Percentiles rank a stretch among this genome's conserved stretches.
phyloP scores from a whole-genome alignment of 1,140 invertebrate species.

The Coenobita brevimanus region DNA sequence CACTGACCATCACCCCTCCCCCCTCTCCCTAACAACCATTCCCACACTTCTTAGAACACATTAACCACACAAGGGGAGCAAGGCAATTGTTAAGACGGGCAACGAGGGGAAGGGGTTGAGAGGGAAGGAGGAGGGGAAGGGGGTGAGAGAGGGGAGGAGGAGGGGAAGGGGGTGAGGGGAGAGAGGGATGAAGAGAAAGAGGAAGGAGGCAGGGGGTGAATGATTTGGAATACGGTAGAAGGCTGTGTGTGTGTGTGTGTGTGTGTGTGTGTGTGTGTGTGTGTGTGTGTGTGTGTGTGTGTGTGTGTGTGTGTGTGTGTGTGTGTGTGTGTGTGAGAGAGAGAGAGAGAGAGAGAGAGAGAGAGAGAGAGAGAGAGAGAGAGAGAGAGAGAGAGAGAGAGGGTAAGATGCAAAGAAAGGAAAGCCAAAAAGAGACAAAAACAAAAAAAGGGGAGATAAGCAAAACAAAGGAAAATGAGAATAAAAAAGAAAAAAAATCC shows the following conservation, averaged over 20 bases:
- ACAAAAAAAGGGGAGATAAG: neutral
- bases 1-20: neutral
- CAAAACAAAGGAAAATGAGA: too few relatives aligned
- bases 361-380: neutral
- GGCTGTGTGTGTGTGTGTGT: too few relatives aligned
- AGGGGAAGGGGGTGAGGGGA: too few relatives aligned
- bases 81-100: conserved; percentile 23
- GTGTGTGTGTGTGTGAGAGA: neutral
- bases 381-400: too few relatives aligned
- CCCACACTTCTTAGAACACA: conserved; percentile 47
- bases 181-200: too few relatives aligned
- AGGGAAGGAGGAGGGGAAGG: too few relatives aligned
- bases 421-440: neutral
- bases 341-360: neutral
- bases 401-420: neutral
- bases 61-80: conserved; percentile 45
- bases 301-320: neutral
- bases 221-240: neutral
- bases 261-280: neutral
- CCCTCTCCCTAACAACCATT: conserved; percentile 16
- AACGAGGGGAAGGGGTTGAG: neutral
- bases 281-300: neutral
- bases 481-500: too few relatives aligned
- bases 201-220: too few relatives aligned
- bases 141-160: too few relatives aligned